Base-by-base conservation (phyloP, 2,888 invertebrate genomes). In the Eristalis pertinax region DNA sequence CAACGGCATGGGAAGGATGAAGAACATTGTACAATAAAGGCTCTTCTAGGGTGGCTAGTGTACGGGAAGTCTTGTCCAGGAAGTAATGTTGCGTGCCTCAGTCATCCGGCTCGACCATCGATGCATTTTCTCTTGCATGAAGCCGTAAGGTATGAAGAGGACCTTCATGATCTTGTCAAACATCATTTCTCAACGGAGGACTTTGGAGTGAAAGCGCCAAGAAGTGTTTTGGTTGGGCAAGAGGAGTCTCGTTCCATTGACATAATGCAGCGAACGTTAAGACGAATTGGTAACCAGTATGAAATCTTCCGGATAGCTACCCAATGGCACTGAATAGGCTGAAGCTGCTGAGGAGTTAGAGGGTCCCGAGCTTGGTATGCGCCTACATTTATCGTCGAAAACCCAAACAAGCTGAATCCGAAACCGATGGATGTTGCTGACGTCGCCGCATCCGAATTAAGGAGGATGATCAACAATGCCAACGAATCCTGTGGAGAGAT, bases 331-430 rank as follows among this genome's bases (percentile, higher is more conserved):
- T 72, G 22, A 76, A 74, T 8, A 70, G 76, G 2, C 58, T 86
- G 3, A 13, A 78, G 68, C 76, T 26, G 26, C 73, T 0, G 76
- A 70, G 2, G 84, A 88, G n/a, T 35, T 76, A 7, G 2, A 67
- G 64, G 81, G 41, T 29, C 77, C 4, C 80, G 79, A 58, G 88
- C 80, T 1, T 90, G 90, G 90, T 91, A 90, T 69, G 60, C 90
- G 2, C 90, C 90, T 2, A 89, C 90, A 35, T 90, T 85, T 19
- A 62, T 68, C 2, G 75, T 79, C 0, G 35, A 32, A 13, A 89
- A 88, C 22, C 70, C 70, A n/a, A 83, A 77, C 22, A 85, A 80
- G 5, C 0, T 67, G 3, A 83, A 80, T 60, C 60, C 41, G 7
- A 83, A 85, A 62, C 38, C 85, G 8, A 72, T 83, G 19, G 22